Conservation (phyloP, 2,113 vertebrate species). For the Pycnonotus jocosus region DNA sequence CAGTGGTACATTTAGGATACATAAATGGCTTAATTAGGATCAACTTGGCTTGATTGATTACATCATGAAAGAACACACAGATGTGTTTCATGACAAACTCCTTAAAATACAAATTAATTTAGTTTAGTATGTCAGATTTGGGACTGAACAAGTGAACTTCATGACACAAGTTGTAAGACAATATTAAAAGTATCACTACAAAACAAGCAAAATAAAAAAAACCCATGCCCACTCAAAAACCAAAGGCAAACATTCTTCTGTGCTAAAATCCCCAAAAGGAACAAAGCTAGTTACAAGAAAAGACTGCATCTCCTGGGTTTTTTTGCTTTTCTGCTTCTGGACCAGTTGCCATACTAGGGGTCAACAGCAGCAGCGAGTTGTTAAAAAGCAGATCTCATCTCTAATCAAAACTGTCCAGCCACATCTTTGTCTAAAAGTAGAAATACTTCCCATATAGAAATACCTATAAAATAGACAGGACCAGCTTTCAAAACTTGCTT, state of each 20-base stretch:
- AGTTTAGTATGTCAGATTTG: background rate
- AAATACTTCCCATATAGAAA: background rate
- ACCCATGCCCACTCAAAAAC: background rate
- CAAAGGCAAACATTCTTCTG: conserved; percentile 11
- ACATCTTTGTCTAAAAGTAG: background rate
- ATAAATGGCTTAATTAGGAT: background rate
- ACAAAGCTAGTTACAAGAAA: background rate
- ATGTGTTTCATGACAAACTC: background rate
- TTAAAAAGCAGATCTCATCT: background rate
- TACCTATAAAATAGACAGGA: background rate
- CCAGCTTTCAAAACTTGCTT: background rate
- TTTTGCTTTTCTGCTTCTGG: background rate
- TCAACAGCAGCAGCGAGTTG: background rate
- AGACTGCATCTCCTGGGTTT: background rate
- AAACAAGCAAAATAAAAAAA: background rate
- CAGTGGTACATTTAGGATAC: background rate
- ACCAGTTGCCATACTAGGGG: background rate
- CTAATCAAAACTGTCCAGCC: background rate
- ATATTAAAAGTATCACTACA: conserved; percentile 18
- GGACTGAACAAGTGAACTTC: background rate
- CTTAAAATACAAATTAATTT: background rate
- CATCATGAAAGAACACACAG: background rate
- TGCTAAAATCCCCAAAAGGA: background rate
- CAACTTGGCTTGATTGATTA: background rate
- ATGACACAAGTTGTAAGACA: background rate